Evolutionary conservation across 2,888 invertebrate genomes (phyloP), one percentile per base, ranked within the genome.

Genomic region (Drosophila kambysellisi): DNA sequence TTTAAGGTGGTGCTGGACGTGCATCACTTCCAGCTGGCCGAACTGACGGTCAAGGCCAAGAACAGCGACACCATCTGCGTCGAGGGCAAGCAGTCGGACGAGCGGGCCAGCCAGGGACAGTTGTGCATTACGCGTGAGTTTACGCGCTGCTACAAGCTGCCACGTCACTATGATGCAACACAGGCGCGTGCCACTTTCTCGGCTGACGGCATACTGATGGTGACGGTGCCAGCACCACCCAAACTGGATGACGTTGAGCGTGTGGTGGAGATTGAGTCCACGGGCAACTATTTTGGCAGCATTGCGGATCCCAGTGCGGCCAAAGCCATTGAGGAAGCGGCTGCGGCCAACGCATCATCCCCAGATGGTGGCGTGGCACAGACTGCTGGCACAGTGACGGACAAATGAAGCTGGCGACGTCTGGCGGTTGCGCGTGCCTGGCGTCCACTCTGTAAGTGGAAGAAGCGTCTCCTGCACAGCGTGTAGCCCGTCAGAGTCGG

Each of bases 191-290:
- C 92, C 35, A 91, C 90, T 4, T 82, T 92, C 57, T 92, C 92
- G 43, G 91, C 90, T 20, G 92, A 92, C 64, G 92, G 92, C 60
- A 91, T 92, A 71, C 81, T 92, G n/a, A 88, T 91, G 72, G 88
- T 92, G 20, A 89, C 83, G 76, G 92, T 92, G 74, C 91, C 92
- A 72, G 90, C 92, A 69, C 92, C 92, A 60, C 91, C 92, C 39
- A 79, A 88, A 48, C 75, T 91, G 69, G 92, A 92, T 67, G 87
- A 92, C 69, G 90, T 89, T 54, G 92, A 92, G 65, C 85, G 92
- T 33, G 74, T 88, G 67, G 82, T 92, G 69, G 89, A 92, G 39
- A 92, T 92, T 54, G 81, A 86, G 63, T 79, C 81, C 54, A 92
- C 92, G 32, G 92, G 91, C 57, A 81, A 84, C 17, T 92, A 92